Conservation (phyloP, 2,113 vertebrate species). For the Choloepus hoffmanni region DNA sequence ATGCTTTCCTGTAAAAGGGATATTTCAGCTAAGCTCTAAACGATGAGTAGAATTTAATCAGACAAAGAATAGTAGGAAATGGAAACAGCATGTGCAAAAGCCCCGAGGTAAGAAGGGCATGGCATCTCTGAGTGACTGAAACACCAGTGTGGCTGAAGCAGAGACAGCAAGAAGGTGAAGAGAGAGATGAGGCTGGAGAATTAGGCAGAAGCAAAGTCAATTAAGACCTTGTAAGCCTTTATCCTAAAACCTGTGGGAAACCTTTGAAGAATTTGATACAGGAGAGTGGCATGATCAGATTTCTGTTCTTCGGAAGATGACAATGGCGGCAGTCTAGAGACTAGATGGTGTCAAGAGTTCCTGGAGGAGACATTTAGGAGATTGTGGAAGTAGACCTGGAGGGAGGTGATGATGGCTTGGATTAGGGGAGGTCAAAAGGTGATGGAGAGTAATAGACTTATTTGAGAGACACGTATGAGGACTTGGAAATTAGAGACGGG, state of each 20-base stretch:
- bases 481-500: not conserved
- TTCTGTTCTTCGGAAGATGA: not conserved
- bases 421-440: not conserved
- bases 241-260: not conserved
- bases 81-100: not conserved
- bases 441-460: not conserved
- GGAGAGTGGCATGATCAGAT: not conserved
- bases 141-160: not conserved
- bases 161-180: not conserved
- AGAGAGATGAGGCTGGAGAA: not conserved
- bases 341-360: not conserved
- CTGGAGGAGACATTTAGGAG: not conserved
- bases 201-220: not conserved
- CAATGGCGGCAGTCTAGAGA: not conserved
- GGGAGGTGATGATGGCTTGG: not conserved
- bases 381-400: not conserved
- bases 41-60: not conserved
- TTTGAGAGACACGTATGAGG: not conserved
- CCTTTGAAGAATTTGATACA: not conserved
- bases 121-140: not conserved
- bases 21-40: slow-evolving; percentile 21
- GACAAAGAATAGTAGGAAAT: not conserved
- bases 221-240: not conserved
- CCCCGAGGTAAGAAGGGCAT: not conserved
- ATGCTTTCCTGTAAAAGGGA: not conserved